These are phyloP conservation scores for Drosophila mauritiana DNA, from an alignment of 1,140 invertebrate genomes.

Conservation along the genomic window DNA sequence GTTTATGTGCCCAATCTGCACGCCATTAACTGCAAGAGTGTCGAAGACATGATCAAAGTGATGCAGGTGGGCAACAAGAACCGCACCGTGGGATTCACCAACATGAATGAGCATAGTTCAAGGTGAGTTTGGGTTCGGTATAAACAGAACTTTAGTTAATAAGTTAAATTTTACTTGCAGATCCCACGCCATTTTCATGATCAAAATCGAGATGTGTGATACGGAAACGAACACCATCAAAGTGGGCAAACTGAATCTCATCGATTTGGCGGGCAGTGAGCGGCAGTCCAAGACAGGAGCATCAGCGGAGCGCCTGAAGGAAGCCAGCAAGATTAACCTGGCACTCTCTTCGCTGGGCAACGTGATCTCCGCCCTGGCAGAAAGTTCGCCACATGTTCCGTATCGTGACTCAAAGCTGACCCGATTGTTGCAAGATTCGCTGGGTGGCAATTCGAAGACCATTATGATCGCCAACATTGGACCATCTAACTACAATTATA, in stretches of 20 bases:
- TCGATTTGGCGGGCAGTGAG: slow-evolving; percentile 94
- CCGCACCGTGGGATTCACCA: slow-evolving; percentile 96
- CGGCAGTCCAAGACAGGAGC: slow-evolving; percentile 96
- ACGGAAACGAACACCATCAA: slow-evolving; percentile 88
- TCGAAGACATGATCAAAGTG: slow-evolving; percentile 95
- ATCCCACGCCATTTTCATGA: slow-evolving; percentile 99
- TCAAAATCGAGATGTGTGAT: slow-evolving; percentile 98
- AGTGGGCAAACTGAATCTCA: slow-evolving; percentile 90
- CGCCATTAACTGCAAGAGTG: slow-evolving; percentile 95
- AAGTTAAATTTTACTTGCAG: slow-evolving; percentile 77
- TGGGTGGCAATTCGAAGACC: slow-evolving; percentile 98
- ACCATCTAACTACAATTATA: slow-evolving; percentile 97
- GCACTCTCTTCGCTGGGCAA: slow-evolving; percentile 96
- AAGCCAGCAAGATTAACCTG: slow-evolving; percentile 98
- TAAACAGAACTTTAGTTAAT: not conserved
- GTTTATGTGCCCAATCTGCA: slow-evolving; percentile 97
- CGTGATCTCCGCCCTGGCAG: slow-evolving; percentile 97
- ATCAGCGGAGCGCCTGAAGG: slow-evolving; percentile 94
- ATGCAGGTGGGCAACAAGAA: slow-evolving; percentile 96
- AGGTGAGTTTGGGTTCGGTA: slow-evolving; percentile 33
- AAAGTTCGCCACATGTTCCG: slow-evolving; percentile 94
- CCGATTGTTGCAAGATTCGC: slow-evolving; percentile 95
- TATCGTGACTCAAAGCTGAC: slow-evolving; percentile 98
- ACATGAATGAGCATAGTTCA: slow-evolving; percentile 99
- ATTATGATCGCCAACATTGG: slow-evolving; percentile 99